A percentile compares a stretch with the other conserved stretches of the same genome.
Evolutionary conservation across 92 coral and sea anemone species (phyloP).

Genomic region (Anthopleura xanthogrammica): DNA sequence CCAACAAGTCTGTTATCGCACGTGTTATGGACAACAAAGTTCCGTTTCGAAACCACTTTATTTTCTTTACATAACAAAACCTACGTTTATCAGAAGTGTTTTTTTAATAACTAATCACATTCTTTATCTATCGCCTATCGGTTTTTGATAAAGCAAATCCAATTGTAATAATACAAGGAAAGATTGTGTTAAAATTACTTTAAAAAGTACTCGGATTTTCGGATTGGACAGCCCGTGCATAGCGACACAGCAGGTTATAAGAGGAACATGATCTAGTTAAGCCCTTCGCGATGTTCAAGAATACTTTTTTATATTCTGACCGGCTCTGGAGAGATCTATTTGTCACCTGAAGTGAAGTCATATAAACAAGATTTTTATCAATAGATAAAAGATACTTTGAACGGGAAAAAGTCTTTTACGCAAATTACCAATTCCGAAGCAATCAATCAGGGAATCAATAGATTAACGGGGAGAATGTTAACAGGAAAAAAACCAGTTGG

Average conservation of each 20-base stretch:
- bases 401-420: not conserved
- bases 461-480: too few species aligned
- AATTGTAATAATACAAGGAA: not conserved
- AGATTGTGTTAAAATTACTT: not conserved
- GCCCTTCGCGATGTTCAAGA: not conserved
- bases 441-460: too few species aligned
- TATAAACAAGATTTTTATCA: not conserved
- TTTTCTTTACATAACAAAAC: not conserved
- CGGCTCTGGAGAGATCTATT: not conserved
- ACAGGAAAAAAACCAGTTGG: not conserved
- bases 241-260: not conserved
- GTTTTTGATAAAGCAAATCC: not conserved
- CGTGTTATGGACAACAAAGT: not conserved
- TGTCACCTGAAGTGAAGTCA: not conserved
- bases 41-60: constrained; percentile 7
- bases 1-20: not conserved
- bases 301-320: not conserved
- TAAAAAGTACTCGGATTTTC: not conserved
- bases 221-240: not conserved
- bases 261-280: not conserved
- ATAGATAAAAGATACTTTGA: not conserved
- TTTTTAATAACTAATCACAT: not conserved
- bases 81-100: not conserved
- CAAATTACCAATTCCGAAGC: too few species aligned
- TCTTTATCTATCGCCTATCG: not conserved